phyloP scores from a whole-genome alignment of 2,797 vertebrate genomes.

The Ctenosaura bakeri region DNA sequence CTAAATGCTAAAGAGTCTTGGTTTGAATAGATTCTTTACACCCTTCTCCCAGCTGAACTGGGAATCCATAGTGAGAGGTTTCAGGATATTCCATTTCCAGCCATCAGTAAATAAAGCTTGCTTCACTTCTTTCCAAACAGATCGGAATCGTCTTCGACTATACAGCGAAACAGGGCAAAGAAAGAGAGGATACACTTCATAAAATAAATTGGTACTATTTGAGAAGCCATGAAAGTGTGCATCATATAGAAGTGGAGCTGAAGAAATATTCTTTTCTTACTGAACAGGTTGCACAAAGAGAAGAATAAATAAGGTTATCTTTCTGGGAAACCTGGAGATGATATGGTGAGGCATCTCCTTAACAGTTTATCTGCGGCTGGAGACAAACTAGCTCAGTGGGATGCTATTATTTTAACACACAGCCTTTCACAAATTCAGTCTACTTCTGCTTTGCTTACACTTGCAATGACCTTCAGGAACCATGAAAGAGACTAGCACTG shows the following conservation, averaged over 20 bases:
- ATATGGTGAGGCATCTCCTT: slow-evolving; percentile 19
- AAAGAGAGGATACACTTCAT: slow-evolving; percentile 40
- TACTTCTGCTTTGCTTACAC: slow-evolving; percentile 13
- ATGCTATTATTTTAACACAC: slow-evolving; percentile 23
- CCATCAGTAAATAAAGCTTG: slow-evolving; percentile 64
- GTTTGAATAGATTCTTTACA: slow-evolving; percentile 46
- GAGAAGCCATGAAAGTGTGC: slow-evolving; percentile 43
- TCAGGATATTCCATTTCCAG: slow-evolving; percentile 54
- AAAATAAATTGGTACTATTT: slow-evolving; percentile 66
- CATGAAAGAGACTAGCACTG: slow-evolving; percentile 13
- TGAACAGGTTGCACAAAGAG: slow-evolving; percentile 33
- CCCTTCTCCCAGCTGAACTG: slow-evolving; percentile 48
- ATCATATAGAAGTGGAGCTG: slow-evolving; percentile 23
- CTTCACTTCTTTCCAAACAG: slow-evolving; percentile 66
- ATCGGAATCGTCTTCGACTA: slow-evolving; percentile 23
- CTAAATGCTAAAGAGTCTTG: slow-evolving; percentile 56
- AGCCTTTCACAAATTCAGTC: slow-evolving; percentile 9
- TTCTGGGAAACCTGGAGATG: slow-evolving; percentile 43
- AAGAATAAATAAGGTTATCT: not conserved
- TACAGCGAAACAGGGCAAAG: slow-evolving; percentile 5
- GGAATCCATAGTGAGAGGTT: slow-evolving; percentile 52
- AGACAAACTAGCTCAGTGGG: not conserved
- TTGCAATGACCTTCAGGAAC: slow-evolving; percentile 20
- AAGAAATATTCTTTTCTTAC: slow-evolving; percentile 18
- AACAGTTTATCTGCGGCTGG: slow-evolving; percentile 19